Percentiles rank a stretch among this genome's conserved stretches.
These are phyloP conservation scores for Epinephelus coioides DNA, from an alignment of 2,797 vertebrate genomes.

Conservation along the genomic window DNA sequence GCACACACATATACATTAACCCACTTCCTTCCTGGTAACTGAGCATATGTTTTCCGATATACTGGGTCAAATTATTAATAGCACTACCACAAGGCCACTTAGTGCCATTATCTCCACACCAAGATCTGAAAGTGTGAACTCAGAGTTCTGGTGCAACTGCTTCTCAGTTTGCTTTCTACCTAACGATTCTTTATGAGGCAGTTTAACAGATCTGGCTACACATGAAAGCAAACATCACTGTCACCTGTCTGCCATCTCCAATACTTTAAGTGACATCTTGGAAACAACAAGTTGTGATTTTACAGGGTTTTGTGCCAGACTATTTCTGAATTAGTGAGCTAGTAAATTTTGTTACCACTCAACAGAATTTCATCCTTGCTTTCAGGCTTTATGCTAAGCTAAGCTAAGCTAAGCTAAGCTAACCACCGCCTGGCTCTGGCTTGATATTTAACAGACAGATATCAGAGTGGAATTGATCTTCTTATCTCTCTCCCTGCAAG, in stretches of 20 bases:
- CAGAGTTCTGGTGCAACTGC: background rate
- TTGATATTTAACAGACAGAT: background rate
- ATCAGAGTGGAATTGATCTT: background rate
- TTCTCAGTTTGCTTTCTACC: background rate
- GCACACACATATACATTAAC: conserved; percentile 4
- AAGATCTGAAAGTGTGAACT: conserved; percentile 16
- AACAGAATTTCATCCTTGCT: background rate
- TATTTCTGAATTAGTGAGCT: background rate
- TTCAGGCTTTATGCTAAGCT: background rate
- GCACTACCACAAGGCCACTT: conserved; percentile 25
- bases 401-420: conserved; percentile 24
- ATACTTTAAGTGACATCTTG: background rate
- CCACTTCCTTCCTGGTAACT: conserved; percentile 3
- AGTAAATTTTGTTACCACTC: background rate
- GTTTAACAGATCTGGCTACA: background rate
- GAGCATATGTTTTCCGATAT: conserved; percentile 38
- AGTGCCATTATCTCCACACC: conserved; percentile 15
- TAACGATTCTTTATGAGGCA: background rate
- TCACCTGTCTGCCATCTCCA: background rate
- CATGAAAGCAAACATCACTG: background rate
- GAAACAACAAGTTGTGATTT: background rate
- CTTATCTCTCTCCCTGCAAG: background rate
- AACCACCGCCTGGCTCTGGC: background rate
- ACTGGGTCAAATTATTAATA: conserved; percentile 52
- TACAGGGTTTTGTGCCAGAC: background rate